Conservation (phyloP, 2,113 vertebrate genomes). For the Atrichornis clamosus region DNA sequence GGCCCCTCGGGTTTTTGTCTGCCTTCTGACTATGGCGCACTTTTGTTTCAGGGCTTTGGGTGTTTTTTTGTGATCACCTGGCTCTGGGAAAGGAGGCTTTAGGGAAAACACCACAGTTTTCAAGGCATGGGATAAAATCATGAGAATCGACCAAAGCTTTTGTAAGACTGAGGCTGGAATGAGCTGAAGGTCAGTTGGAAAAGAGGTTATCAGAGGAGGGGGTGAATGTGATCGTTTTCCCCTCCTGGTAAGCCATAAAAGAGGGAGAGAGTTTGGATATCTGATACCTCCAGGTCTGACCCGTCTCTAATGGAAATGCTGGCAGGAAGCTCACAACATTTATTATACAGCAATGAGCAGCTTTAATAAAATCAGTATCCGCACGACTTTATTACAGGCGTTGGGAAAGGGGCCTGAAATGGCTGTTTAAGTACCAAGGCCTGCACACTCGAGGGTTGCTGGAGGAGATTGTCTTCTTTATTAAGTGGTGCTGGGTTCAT, state of each 20-base stretch:
- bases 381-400: background rate
- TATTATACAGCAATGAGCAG: slow-evolving; percentile 46
- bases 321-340: slow-evolving; percentile 35
- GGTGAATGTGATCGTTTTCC: background rate
- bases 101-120: background rate
- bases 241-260: background rate
- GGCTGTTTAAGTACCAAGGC: background rate
- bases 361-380: slow-evolving; percentile 38
- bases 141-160: background rate
- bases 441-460: background rate
- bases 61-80: background rate
- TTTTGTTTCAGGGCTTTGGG: background rate
- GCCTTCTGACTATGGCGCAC: background rate
- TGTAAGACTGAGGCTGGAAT: background rate
- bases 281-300: slow-evolving; percentile 34
- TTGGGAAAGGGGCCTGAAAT: background rate
- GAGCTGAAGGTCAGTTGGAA: background rate
- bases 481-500: slow-evolving; percentile 36
- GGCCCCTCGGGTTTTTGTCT: background rate
- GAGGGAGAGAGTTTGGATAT: background rate
- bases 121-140: background rate
- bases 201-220: background rate
- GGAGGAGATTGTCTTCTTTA: slow-evolving; percentile 14
- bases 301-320: slow-evolving; percentile 49
- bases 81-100: background rate